phyloP scores from a whole-genome alignment of 2,113 vertebrate genomes.

The Atractosteus spatula region DNA sequence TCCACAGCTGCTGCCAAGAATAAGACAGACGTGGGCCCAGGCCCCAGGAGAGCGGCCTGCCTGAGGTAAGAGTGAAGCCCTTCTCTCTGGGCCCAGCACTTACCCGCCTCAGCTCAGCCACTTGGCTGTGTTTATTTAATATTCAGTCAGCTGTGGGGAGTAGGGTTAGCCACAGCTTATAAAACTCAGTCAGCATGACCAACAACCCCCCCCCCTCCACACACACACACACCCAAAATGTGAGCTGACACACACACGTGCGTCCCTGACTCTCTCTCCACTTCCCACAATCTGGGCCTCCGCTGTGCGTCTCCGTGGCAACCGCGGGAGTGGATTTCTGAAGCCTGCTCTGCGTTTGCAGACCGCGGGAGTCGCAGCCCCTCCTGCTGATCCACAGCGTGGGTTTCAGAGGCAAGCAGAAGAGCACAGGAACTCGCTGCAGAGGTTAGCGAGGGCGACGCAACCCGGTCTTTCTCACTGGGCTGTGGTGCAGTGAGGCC shows the following conservation, averaged over 20 bases:
- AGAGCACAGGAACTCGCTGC: too few relatives aligned
- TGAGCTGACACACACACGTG: conserved; percentile 2
- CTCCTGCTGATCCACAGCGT: too few relatives aligned
- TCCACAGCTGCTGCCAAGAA: conserved; percentile 67
- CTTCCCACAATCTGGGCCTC: too few relatives aligned
- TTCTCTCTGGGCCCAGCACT: conserved; percentile 39
- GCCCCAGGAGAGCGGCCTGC: conserved; percentile 34
- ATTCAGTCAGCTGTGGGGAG: conserved; percentile 69
- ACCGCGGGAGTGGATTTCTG: neutral
- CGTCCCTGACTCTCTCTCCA: conserved; percentile 26
- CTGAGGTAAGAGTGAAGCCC: conserved; percentile 26
- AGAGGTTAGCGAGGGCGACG: too few relatives aligned
- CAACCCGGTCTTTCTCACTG: too few relatives aligned
- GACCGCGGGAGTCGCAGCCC: too few relatives aligned
- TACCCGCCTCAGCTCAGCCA: conserved; percentile 53
- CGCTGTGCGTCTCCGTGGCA: neutral
- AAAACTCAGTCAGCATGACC: conserved; percentile 67
- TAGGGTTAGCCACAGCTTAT: conserved; percentile 71
- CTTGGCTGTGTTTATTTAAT: conserved; percentile 73
- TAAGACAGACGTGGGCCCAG: conserved; percentile 59
- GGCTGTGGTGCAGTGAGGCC: too few relatives aligned
- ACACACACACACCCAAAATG: neutral
- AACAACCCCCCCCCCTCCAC: conserved; percentile 40
- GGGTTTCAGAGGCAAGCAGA: too few relatives aligned
- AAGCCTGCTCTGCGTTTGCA: neutral